Evolutionary conservation across 1,140 invertebrate species (phyloP).

Genomic region (Lordiphosa clarofinis): DNA sequence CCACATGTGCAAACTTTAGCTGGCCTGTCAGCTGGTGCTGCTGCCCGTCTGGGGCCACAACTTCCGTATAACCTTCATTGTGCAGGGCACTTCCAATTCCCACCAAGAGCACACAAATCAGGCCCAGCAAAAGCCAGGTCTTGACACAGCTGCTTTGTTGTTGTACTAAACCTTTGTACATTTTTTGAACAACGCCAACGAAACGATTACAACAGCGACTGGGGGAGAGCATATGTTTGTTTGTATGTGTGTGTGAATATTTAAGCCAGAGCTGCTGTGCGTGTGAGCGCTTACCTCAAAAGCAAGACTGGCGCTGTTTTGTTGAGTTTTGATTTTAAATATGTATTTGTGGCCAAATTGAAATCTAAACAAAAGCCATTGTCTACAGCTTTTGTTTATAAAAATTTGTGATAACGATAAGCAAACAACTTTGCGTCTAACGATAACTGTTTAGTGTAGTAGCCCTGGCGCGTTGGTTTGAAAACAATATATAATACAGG

Average conservation of each 20-base stretch:
- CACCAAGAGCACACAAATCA: slow-evolving; percentile 38
- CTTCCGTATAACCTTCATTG: slow-evolving; percentile 7
- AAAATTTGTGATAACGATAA: no score
- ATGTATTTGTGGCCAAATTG: slow-evolving; percentile 10
- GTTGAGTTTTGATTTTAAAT: slow-evolving; percentile 14
- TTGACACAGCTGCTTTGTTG: slow-evolving; percentile 19
- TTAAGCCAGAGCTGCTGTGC: neutral
- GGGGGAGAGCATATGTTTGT: slow-evolving; percentile 34
- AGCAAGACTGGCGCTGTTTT: slow-evolving; percentile 25
- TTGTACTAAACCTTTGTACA: slow-evolving; percentile 22
- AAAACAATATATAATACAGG: no score
- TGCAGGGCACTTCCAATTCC: slow-evolving; percentile 15
- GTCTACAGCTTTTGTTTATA: slow-evolving; percentile 14
- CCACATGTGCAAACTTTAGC: slow-evolving; percentile 76
- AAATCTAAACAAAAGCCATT: slow-evolving; percentile 26
- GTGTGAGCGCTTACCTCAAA: slow-evolving; percentile 39
- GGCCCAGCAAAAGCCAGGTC: slow-evolving; percentile 19
- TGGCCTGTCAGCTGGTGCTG: slow-evolving; percentile 46
- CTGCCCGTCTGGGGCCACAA: neutral
- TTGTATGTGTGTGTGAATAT: slow-evolving; percentile 15
- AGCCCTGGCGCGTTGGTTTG: no score
- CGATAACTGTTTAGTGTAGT: no score
- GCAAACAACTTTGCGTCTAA: no score
- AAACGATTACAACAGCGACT: slow-evolving; percentile 28
- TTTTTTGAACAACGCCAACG: slow-evolving; percentile 28